These are phyloP conservation scores for Saxidomus purpurata DNA, from an alignment of 1,140 invertebrate species.

Conservation along the genomic window DNA sequence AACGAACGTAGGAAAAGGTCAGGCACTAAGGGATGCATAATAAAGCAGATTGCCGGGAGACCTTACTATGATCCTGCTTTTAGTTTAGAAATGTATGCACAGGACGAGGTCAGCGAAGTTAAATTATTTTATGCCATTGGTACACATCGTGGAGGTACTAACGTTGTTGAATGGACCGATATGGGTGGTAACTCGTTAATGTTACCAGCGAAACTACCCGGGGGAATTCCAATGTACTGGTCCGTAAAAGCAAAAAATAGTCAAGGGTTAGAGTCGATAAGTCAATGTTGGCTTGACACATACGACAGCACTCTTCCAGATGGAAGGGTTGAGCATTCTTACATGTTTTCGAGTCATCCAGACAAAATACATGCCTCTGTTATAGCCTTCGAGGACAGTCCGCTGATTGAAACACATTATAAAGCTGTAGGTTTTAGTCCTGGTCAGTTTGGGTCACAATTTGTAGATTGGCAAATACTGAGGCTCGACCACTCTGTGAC, in stretches of 20 bases:
- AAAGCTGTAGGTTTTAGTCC: constrained; percentile 53
- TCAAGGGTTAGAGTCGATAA: constrained; percentile 15
- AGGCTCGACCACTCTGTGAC: constrained; percentile 43
- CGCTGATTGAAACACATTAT: constrained; percentile 36
- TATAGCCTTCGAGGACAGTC: constrained; percentile 45
- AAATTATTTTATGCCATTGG: constrained; percentile 56
- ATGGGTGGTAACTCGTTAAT: constrained; percentile 28
- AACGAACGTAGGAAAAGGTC: constrained; percentile 30
- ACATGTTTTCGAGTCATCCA: constrained; percentile 45
- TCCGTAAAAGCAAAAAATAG: constrained; percentile 44
- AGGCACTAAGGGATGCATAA: constrained; percentile 28
- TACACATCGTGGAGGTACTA: constrained; percentile 48
- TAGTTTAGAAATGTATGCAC: constrained; percentile 38
- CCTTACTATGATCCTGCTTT: constrained; percentile 47
- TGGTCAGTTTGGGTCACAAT: constrained; percentile 43
- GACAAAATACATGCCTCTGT: constrained; percentile 29
- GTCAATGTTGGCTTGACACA: constrained; percentile 43
- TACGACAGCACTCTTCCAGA: constrained; percentile 50
- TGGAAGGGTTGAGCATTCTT: constrained; percentile 39
- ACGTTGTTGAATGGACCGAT: constrained; percentile 40
- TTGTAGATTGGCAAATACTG: constrained; percentile 33
- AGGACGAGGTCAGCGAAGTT: constrained; percentile 44
- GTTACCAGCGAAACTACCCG: constrained; percentile 42
- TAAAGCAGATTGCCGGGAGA: constrained; percentile 37
- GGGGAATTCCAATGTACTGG: constrained; percentile 52